Base-by-base conservation (phyloP, 2,888 invertebrate species). In the Gari tellinella region DNA sequence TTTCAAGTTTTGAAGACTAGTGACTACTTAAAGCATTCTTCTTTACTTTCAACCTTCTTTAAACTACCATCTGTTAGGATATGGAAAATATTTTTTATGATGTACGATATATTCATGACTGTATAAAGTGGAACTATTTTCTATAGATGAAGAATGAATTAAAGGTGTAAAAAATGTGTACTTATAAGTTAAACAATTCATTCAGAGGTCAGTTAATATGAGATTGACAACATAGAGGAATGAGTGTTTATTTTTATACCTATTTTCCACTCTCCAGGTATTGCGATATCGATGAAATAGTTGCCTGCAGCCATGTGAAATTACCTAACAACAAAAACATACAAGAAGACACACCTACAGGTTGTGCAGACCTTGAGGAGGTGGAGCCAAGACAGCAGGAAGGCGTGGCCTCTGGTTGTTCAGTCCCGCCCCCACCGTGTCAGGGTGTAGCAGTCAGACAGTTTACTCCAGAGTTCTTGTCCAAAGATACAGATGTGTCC, bases 391-490 rank as follows among this genome's bases (percentile, higher is more conserved):
- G 31, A 4, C 4, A 10, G 10, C 31, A 31, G 31, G 63, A 37
- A 37, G 55, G 37, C 12, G 67, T 41, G 25, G 62, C 55, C 43
- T 48, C 23, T 40, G 41, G 40, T 31, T 45, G 38, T 19, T 52
- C 55, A 10, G 19, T 52, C 12, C 68, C 74, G 14, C 64, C 70
- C 10, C 61, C 61, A 23, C 68, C 68, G 17, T 75, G 65, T 26
- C 38, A 60, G 15, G 62, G 58, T 25, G 26, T 19, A 12, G 21
- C 21, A 21, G 17, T 52, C 17, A 43, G 40, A 48, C 65, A 43
- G 37, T 70, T 75, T 66, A 45, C 65, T 45, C 69, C 70, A 40
- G 75, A 75, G 37, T 75, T 75, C 52, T 43, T 75, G 52, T 46
- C 65, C 45, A 75, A 75, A 41, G 69, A 66, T 38, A 70, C 69